A percentile compares a stretch with the other conserved stretches of the same genome.
phyloP scores from a whole-genome alignment of 1,140 invertebrate genomes.

The Grapholita molesta region DNA sequence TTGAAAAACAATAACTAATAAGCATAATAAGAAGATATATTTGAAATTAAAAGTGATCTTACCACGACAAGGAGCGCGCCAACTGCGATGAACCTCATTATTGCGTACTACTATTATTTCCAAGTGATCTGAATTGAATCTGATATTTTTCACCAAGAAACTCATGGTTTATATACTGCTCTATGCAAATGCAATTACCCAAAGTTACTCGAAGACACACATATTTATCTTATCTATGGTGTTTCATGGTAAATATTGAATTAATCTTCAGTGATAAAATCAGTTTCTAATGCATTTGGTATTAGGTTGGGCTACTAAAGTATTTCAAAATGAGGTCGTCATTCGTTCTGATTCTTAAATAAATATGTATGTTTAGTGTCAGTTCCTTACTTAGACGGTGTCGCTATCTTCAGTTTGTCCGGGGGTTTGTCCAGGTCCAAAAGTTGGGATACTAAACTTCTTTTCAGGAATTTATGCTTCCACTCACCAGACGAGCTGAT shows the following conservation, averaged over 20 bases:
- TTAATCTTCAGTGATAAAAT: not conserved
- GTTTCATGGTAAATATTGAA: constrained; percentile 5
- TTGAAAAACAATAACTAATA: too few species aligned
- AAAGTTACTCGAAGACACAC: not conserved
- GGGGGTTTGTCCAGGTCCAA: too few species aligned
- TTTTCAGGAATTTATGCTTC: too few species aligned
- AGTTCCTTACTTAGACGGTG: too few species aligned
- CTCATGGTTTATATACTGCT: constrained; percentile 9
- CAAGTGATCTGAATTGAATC: not conserved
- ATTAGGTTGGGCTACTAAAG: not conserved
- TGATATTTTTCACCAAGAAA: not conserved
- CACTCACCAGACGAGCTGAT: too few species aligned
- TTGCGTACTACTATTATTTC: not conserved
- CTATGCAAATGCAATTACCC: constrained; percentile 13
- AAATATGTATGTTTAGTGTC: too few species aligned
- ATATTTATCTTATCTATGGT: constrained; percentile 1
- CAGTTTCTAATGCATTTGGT: not conserved
- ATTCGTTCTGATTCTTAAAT: too few species aligned
- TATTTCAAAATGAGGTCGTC: constrained; percentile 19
- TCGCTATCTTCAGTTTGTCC: too few species aligned
- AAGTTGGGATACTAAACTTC: too few species aligned
- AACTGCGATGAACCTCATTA: not conserved
- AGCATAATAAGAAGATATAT: not conserved
- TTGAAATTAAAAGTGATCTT: not conserved
- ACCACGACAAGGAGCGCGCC: not conserved